These are phyloP conservation scores for Probosciger aterrimus DNA, from an alignment of 2,113 vertebrate species.

Conservation along the genomic window DNA sequence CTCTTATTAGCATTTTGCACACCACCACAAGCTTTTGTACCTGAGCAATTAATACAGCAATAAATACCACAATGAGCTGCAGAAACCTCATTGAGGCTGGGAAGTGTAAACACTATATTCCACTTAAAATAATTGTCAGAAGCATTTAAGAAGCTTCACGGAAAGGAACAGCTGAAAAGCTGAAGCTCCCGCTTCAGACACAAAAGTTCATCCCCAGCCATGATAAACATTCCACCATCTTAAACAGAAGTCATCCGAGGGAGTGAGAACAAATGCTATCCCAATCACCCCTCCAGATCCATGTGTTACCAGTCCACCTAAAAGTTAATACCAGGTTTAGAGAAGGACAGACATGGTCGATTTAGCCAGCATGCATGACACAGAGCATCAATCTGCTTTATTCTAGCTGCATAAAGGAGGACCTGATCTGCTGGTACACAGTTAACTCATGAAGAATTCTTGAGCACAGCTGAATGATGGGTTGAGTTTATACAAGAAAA, in stretches of 20 bases:
- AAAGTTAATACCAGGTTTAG: not conserved
- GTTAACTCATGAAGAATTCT: not conserved
- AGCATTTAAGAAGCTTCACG: not conserved
- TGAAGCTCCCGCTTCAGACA: not conserved
- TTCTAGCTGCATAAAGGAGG: not conserved
- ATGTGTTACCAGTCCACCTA: not conserved
- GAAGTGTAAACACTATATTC: not conserved
- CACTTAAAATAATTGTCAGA: not conserved
- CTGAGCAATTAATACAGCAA: slow-evolving; percentile 23
- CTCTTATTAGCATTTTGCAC: slow-evolving; percentile 41
- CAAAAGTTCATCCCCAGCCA: not conserved
- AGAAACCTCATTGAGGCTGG: not conserved
- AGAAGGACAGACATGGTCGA: not conserved
- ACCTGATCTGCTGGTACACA: not conserved
- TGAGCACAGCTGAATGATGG: not conserved
- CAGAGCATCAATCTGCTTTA: fast-evolving
- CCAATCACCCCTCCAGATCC: not conserved
- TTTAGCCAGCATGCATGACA: not conserved
- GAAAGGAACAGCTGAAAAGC: not conserved
- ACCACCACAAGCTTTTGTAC: slow-evolving; percentile 1
- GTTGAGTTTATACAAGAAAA: not conserved
- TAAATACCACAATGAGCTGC: not conserved
- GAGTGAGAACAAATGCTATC: not conserved
- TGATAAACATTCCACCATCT: not conserved
- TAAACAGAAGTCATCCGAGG: not conserved